Evolutionary conservation across 2,797 vertebrate species (phyloP).

Genomic region (Gambusia yucatana): DNA sequence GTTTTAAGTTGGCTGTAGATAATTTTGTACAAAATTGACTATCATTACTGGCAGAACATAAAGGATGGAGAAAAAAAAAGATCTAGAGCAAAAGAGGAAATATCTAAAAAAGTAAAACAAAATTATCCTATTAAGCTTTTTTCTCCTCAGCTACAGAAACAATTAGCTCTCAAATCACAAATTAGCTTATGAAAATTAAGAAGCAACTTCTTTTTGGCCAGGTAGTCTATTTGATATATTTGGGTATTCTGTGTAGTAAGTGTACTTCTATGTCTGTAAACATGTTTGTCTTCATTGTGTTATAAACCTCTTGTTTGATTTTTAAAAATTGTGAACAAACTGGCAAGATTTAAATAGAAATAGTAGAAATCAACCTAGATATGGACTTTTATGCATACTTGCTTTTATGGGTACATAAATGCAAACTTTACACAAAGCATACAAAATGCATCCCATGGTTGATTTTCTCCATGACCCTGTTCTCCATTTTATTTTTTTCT

Average conservation of each 20-base stretch:
- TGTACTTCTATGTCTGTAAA: constrained; percentile 40
- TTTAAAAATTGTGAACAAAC: neutral
- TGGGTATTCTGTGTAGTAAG: constrained; percentile 23
- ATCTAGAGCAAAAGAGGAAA: neutral
- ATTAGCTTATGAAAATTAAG: neutral
- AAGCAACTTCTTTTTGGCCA: too few relatives aligned
- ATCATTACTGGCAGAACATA: neutral
- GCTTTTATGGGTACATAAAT: neutral
- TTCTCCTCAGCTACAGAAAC: neutral
- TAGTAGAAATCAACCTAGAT: constrained; percentile 19
- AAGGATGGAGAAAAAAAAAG: neutral
- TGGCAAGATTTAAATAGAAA: constrained; percentile 20
- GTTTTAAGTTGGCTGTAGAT: neutral
- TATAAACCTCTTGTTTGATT: constrained; percentile 10
- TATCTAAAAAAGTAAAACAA: too few relatives aligned
- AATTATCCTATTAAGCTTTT: neutral
- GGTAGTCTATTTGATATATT: constrained; percentile 23
- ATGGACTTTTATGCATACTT: neutral
- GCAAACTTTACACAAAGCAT: neutral
- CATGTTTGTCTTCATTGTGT: constrained; percentile 42
- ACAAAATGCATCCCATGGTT: constrained; percentile 2
- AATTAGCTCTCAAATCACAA: neutral
- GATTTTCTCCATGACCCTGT: constrained; percentile 40
- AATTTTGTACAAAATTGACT: neutral
- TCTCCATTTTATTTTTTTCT: constrained; percentile 35